Conservation (phyloP, 2,888 invertebrate species). For the Pecten maximus region DNA sequence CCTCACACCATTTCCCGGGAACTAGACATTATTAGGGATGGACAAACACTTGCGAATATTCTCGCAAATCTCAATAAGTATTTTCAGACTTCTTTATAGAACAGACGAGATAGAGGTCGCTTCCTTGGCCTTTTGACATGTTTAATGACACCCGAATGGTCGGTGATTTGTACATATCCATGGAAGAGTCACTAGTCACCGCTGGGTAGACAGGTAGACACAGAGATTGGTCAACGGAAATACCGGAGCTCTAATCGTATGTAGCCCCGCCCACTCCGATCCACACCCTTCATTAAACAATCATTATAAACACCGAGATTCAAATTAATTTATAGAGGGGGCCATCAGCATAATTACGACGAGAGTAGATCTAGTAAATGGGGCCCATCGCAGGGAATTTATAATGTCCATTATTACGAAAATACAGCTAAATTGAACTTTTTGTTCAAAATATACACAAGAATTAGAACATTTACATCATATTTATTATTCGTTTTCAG, state of each 20-base stretch:
- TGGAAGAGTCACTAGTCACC: not conserved
- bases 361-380: not conserved
- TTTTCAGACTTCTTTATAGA: no score
- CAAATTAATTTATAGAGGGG: slow-evolving; percentile 8
- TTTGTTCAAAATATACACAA: no score
- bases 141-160: not conserved
- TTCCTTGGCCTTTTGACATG: not conserved
- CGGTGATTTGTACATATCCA: not conserved
- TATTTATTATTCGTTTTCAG: no score
- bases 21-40: no score
- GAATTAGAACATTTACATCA: no score
- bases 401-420: not conserved
- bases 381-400: not conserved
- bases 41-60: no score
- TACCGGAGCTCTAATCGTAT: not conserved
- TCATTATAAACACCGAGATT: not conserved
- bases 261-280: not conserved
- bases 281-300: slow-evolving; percentile 11
- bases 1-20: no score
- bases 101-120: no score
- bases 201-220: not conserved
- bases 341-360: not conserved
- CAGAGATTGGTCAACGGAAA: not conserved
- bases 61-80: no score
- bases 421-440: no score